Percentiles rank a stretch among this genome's conserved stretches.
These are phyloP conservation scores for Hydroisotoma schaefferi DNA, from an alignment of 2,888 invertebrate genomes.

Conservation along the genomic window DNA sequence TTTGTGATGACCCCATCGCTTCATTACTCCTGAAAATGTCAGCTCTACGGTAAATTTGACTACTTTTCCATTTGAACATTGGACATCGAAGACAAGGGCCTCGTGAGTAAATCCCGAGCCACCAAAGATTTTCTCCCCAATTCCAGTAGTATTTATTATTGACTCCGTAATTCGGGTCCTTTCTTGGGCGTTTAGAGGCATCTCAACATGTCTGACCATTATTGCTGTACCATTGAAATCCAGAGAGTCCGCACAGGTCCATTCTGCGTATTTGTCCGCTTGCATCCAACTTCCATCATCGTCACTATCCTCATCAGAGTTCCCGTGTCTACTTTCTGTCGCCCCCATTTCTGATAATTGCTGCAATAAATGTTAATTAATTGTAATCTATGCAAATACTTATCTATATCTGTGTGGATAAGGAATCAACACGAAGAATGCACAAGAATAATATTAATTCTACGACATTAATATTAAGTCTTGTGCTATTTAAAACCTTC, in stretches of 20 bases:
- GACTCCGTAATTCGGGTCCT: conserved; percentile 5
- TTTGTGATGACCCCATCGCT: conserved; percentile 34
- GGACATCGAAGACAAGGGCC: conserved; percentile 29
- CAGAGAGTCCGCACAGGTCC: conserved; percentile 24
- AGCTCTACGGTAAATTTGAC: conserved; percentile 29
- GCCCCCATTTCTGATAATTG: conserved; percentile 3
- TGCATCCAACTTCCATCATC: conserved; percentile 31
- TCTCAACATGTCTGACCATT: conserved; percentile 28
- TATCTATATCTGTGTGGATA: no score
- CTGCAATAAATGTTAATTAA: neutral
- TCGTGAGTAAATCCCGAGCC: conserved; percentile 22
- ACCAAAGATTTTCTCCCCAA: neutral
- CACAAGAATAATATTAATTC: no score
- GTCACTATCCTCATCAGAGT: conserved; percentile 25
- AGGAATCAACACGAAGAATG: no score
- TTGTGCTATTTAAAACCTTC: no score
- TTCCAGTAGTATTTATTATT: neutral
- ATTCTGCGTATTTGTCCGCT: conserved; percentile 25
- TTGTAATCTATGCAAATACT: no score
- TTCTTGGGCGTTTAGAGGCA: conserved; percentile 27
- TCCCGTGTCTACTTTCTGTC: conserved; percentile 10
- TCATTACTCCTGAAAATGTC: conserved; percentile 27
- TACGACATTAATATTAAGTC: no score
- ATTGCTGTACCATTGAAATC: conserved; percentile 25
- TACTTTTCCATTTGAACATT: conserved; percentile 22